A percentile compares a stretch with the other conserved stretches of the same genome.
phyloP scores from a whole-genome alignment of 2,113 vertebrate genomes.

The Onychostoma macrolepis region DNA sequence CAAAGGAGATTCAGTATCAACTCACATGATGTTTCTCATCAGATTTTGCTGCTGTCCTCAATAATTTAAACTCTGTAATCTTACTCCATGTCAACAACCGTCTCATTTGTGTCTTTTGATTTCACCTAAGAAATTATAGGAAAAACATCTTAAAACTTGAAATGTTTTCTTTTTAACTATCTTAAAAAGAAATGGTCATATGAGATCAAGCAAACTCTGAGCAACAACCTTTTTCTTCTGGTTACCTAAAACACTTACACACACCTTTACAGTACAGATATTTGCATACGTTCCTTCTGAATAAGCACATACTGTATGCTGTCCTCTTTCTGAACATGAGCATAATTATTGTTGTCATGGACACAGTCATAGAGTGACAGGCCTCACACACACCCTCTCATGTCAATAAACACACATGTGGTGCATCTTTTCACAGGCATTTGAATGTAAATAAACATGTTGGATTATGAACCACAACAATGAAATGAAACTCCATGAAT shows the following conservation, averaged over 20 bases:
- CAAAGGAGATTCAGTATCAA: neutral
- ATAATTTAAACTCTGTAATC: neutral
- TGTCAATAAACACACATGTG: conserved; percentile 22
- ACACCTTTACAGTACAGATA: neutral
- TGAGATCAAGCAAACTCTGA: neutral
- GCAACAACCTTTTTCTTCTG: conserved; percentile 9
- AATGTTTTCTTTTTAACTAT: too few species aligned
- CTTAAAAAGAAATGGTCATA: neutral
- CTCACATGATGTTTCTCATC: neutral
- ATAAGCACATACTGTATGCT: neutral
- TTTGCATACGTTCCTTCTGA: conserved; percentile 19
- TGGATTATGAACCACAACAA: conserved; percentile 13
- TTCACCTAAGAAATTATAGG: neutral
- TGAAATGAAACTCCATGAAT: conserved; percentile 32
- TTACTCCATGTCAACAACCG: neutral
- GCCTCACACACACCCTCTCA: neutral
- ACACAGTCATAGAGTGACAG: conserved; percentile 13
- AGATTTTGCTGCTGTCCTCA: neutral
- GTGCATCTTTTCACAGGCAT: neutral
- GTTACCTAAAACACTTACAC: neutral
- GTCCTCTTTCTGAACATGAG: neutral
- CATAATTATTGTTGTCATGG: conserved; percentile 33
- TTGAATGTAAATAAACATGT: conserved; percentile 28
- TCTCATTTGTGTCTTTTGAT: neutral
- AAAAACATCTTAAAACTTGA: neutral